Evolutionary conservation across 2,797 vertebrate genomes (phyloP).

Genomic region (Atherinosoma microstoma): DNA sequence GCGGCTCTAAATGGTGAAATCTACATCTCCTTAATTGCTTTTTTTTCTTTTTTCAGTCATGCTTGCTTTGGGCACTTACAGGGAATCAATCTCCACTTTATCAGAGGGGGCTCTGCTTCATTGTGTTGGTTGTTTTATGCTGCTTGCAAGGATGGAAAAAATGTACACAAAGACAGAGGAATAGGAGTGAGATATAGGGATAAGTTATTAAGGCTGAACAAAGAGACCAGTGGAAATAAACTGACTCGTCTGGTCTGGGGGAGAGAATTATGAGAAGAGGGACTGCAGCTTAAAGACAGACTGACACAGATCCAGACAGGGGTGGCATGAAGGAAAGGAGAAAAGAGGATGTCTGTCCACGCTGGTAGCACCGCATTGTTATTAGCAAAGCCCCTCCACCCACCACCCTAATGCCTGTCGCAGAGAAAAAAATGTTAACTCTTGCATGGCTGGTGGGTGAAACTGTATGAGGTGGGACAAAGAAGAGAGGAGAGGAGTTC

Average conservation of each 20-base stretch:
- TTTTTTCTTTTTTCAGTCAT: constrained; percentile 5
- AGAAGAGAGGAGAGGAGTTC: constrained; percentile 45
- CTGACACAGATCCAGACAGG: constrained; percentile 35
- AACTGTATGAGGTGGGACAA: constrained; percentile 62
- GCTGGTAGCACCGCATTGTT: constrained; percentile 75
- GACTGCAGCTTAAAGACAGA: constrained; percentile 27
- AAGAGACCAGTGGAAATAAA: constrained; percentile 13
- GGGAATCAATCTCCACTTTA: constrained; percentile 15
- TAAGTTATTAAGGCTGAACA: constrained; percentile 18
- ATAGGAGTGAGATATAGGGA: background rate
- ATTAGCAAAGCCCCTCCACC: constrained; percentile 75
- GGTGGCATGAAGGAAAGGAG: constrained; percentile 40
- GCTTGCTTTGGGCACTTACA: constrained; percentile 6
- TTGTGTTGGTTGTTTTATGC: constrained; percentile 16
- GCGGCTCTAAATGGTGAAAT: constrained; percentile 24
- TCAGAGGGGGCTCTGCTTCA: constrained; percentile 11
- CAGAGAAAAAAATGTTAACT: constrained; percentile 76
- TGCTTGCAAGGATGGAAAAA: constrained; percentile 19
- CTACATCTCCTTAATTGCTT: background rate
- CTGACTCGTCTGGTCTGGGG: constrained; percentile 7
- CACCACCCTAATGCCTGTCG: constrained; percentile 71
- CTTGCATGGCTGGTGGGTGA: constrained; percentile 64
- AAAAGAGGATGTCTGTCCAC: constrained; percentile 55
- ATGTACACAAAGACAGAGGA: constrained; percentile 17
- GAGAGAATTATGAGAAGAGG: constrained; percentile 9